These are phyloP conservation scores for Philaenus spumarius DNA, from an alignment of 1,140 invertebrate species.

Conservation along the genomic window DNA sequence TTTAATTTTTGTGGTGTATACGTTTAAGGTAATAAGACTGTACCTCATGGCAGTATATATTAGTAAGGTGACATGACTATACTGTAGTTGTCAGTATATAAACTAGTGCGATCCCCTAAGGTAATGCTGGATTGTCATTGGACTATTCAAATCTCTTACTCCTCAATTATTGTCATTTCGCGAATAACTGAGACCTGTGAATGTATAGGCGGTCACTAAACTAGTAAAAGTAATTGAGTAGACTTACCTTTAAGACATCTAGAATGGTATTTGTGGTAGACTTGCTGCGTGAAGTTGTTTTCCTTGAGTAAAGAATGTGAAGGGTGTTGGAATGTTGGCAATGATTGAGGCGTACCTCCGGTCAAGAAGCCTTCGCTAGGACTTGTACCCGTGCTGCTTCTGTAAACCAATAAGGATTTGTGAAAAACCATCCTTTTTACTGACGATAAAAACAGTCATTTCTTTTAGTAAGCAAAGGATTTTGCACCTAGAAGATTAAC, in stretches of 20 bases:
- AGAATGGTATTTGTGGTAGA: slow-evolving; percentile 90
- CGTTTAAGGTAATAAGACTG: no score
- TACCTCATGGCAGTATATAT: no score
- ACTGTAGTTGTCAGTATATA: no score
- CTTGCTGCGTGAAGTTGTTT: slow-evolving; percentile 96
- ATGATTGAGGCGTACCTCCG: slow-evolving; percentile 67
- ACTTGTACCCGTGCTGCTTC: slow-evolving; percentile 65
- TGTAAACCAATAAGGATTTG: slow-evolving; percentile 37
- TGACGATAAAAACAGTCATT: slow-evolving; percentile 6
- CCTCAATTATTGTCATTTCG: no score
- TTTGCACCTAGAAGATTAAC: neutral
- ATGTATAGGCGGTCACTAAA: no score
- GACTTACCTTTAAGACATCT: slow-evolving; percentile 81
- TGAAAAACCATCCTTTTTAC: slow-evolving; percentile 1
- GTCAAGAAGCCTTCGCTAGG: slow-evolving; percentile 55
- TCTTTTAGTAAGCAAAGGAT: neutral
- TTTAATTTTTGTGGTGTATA: no score
- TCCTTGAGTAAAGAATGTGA: slow-evolving; percentile 93
- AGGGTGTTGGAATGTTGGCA: slow-evolving; percentile 92
- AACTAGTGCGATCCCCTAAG: no score
- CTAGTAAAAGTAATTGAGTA: neutral
- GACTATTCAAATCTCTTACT: no score
- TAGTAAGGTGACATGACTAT: no score
- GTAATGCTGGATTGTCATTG: no score
- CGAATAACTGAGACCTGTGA: no score